Evolutionary conservation across 1,140 invertebrate species (phyloP), one percentile per base, ranked within the genome.

Genomic region (Heliconius himera): DNA sequence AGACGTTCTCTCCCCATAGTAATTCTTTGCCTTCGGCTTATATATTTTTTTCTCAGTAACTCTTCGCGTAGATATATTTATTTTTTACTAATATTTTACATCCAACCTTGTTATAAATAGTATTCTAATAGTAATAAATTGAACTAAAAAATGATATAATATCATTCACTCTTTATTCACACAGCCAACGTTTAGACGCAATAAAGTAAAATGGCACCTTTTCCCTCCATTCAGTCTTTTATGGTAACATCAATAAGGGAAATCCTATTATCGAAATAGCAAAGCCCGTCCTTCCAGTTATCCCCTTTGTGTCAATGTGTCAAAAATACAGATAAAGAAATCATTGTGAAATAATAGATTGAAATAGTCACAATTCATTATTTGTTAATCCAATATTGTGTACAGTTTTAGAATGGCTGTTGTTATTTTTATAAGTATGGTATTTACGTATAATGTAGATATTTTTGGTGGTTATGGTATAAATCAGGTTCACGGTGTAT

Each of bases 191-290:
- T 70, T 76, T 76, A 41, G 38, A 46, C 60, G 60, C 38, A 76
- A 49, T 76, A 76, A 70, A 60, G 74, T 76, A 76, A 76, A 70
- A 76, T 70, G 38, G 22, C 56, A 66, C 60, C 36, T 76, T 76
- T 70, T 70, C 74, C 36, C 66, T 75, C 60, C n/a, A 75, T 75
- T 75, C 33, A 60, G 54, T 75, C 38, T 74, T 76, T 70, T 74
- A 74, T 74, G 46, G 33, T 66, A 46, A 75, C 74, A 75, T 66
- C 74, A 75, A 75, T 75, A 75, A 75, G 74, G 74, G 56, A 66
- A 75, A 75, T 38, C 54, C 74, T 75, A 75, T 75, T 75, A 75
- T 75, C 33, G 74, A 75, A 75, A 66, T 36, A 60, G 20, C 33
- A 75, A 75, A 75, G 56, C 26, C 74, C 36, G 51, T 66, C 36